Conservation (phyloP, 2,797 vertebrate species). For the Amniataba percoides region DNA sequence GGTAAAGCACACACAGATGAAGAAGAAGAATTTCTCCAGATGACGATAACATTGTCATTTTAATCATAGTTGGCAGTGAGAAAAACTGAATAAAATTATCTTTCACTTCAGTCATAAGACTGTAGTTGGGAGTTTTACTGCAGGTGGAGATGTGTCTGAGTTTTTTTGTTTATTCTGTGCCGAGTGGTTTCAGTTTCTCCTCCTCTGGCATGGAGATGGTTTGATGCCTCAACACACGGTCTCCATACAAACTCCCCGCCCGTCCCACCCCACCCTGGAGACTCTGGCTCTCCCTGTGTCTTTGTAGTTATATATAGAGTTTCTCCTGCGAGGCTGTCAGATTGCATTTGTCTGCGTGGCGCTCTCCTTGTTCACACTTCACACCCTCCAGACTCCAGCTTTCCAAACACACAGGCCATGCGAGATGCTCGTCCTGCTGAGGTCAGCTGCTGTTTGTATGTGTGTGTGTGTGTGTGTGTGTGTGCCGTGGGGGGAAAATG, state of each 20-base stretch:
- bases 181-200: slow-evolving; percentile 38
- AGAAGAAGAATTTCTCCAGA: too few relatives aligned
- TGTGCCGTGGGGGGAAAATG: slow-evolving; percentile 45
- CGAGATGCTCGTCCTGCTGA: slow-evolving; percentile 64
- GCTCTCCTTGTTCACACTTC: slow-evolving; percentile 72
- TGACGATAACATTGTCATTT: too few relatives aligned
- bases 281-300: slow-evolving; percentile 60
- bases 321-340: slow-evolving; percentile 77
- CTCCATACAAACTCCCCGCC: slow-evolving; percentile 18
- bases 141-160: too few relatives aligned
- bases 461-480: slow-evolving; percentile 31
- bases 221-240: slow-evolving; percentile 53
- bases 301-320: slow-evolving; percentile 79
- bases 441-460: slow-evolving; percentile 63
- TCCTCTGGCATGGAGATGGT: slow-evolving; percentile 29
- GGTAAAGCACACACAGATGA: too few relatives aligned
- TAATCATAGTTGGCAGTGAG: too few relatives aligned
- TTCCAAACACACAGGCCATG: slow-evolving; percentile 45
- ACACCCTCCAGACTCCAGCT: slow-evolving; percentile 58
- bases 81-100: too few relatives aligned
- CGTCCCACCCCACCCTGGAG: slow-evolving; percentile 26
- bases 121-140: slow-evolving; percentile 5
- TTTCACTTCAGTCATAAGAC: too few relatives aligned
- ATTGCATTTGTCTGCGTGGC: slow-evolving; percentile 64
- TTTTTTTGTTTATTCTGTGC: slow-evolving; percentile 16